Percentiles rank a stretch among this genome's conserved stretches.
phyloP scores from a whole-genome alignment of 2,888 invertebrate genomes.

The Andrena trimmerana region DNA sequence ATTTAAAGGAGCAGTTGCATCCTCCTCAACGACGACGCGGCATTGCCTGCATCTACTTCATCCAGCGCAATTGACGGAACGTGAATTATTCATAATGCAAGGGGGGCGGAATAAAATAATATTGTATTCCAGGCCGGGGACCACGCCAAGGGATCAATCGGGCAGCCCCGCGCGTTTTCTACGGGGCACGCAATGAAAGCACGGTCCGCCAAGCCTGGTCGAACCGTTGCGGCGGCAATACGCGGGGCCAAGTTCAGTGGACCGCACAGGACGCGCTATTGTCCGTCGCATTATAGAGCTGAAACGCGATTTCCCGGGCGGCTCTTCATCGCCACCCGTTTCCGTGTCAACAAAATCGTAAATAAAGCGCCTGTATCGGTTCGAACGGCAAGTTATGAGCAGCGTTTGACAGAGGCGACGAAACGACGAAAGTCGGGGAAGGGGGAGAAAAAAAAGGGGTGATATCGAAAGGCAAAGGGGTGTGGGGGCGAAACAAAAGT shows the following conservation, averaged over 20 bases:
- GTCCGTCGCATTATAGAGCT: constrained; percentile 57
- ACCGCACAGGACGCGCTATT: constrained; percentile 50
- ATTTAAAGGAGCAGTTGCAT: not conserved
- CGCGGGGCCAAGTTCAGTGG: constrained; percentile 46
- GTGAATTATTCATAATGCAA: constrained; percentile 57
- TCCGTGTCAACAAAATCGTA: constrained; percentile 63
- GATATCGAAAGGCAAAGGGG: not conserved
- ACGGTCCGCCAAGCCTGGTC: constrained; percentile 45
- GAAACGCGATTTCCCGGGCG: constrained; percentile 48
- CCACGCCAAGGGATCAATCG: constrained; percentile 50
- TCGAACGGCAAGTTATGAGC: constrained; percentile 52
- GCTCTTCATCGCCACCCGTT: constrained; percentile 40
- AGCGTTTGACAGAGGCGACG: constrained; percentile 38
- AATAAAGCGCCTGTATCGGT: constrained; percentile 61
- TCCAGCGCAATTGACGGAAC: constrained; percentile 37
- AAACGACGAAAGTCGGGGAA: not conserved
- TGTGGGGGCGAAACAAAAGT: constrained; percentile 34
- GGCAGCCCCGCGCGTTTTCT: constrained; percentile 59
- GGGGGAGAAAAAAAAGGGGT: constrained; percentile 7
- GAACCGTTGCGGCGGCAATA: constrained; percentile 59
- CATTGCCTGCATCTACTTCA: not conserved
- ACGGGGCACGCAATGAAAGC: constrained; percentile 40
- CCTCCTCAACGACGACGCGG: not conserved
- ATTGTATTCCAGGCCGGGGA: constrained; percentile 23
- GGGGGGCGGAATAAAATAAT: constrained; percentile 53